Evolutionary conservation across 2,113 vertebrate genomes (phyloP).

Genomic region (Xenopus laevis): DNA sequence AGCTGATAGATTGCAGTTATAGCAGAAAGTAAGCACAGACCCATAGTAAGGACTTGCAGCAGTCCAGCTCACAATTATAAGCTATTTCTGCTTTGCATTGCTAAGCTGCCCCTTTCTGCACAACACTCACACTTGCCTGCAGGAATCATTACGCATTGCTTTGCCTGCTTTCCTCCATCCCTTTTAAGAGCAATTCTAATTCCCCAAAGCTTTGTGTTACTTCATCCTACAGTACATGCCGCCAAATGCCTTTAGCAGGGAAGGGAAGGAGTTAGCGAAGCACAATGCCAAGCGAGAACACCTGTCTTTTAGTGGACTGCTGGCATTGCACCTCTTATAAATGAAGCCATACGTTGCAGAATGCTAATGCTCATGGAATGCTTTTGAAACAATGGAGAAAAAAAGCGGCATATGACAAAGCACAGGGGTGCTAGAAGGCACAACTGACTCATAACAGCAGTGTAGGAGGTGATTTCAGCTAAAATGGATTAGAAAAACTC

Average conservation of each 20-base stretch:
- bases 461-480: slow-evolving; percentile 18
- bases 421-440: slow-evolving; percentile 7
- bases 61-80: too few species aligned
- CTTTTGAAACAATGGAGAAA: slow-evolving; percentile 6
- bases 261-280: slow-evolving; percentile 11
- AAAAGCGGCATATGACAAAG: background rate
- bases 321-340: slow-evolving; percentile 26
- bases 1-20: too few species aligned
- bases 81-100: too few species aligned
- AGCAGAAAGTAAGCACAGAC: too few species aligned
- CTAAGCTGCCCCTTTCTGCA: too few species aligned
- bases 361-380: slow-evolving; percentile 25
- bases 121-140: background rate
- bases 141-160: slow-evolving; percentile 2
- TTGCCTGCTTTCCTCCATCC: background rate
- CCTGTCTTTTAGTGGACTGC: slow-evolving; percentile 38
- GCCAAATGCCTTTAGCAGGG: slow-evolving; percentile 34
- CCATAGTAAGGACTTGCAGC: too few species aligned
- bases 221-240: background rate
- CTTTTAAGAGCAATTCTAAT: slow-evolving; percentile 5
- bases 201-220: slow-evolving; percentile 6
- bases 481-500: background rate
- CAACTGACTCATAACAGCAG: slow-evolving; percentile 8
- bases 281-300: slow-evolving; percentile 30
- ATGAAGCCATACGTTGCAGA: slow-evolving; percentile 11